Conservation (phyloP, 2,888 invertebrate species). For the Brachypalpus laphriformis region DNA sequence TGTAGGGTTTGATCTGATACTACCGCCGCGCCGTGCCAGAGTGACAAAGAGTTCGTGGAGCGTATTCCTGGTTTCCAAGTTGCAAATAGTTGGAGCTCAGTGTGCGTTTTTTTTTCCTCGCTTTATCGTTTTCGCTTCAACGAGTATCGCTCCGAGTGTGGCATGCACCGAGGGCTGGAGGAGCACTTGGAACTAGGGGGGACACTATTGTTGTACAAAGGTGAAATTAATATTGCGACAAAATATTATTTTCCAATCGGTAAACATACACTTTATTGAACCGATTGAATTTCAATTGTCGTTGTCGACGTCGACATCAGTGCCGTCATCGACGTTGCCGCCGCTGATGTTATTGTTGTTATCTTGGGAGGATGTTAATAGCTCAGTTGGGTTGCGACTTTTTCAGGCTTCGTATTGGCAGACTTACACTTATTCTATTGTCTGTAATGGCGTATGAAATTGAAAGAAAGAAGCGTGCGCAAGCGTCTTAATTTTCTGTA, state of each 20-base stretch:
- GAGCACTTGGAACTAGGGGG: neutral
- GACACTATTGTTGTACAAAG: slow-evolving; percentile 63
- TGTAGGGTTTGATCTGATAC: slow-evolving; percentile 31
- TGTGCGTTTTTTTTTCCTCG: neutral
- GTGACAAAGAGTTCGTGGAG: slow-evolving; percentile 50
- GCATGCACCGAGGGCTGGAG: neutral
- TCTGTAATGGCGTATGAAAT: neutral
- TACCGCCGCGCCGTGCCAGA: slow-evolving; percentile 30
- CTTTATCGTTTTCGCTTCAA: slow-evolving; percentile 64
- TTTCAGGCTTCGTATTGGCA: slow-evolving; percentile 50
- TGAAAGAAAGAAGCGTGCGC: slow-evolving; percentile 37
- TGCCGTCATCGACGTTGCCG: slow-evolving; percentile 6
- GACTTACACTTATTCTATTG: neutral
- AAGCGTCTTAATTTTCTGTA: slow-evolving; percentile 4
- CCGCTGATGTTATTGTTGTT: neutral
- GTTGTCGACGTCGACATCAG: slow-evolving; percentile 11
- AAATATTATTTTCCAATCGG: slow-evolving; percentile 76
- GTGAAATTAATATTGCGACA: slow-evolving; percentile 76
- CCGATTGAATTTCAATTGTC: slow-evolving; percentile 75
- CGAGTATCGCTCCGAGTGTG: slow-evolving; percentile 53
- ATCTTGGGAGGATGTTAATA: neutral
- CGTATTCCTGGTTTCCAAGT: slow-evolving; percentile 62
- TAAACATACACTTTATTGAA: slow-evolving; percentile 75
- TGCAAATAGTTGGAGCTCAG: slow-evolving; percentile 58
- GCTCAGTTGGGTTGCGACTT: slow-evolving; percentile 16